These are phyloP conservation scores for Andrena flavipes DNA, from an alignment of 2,888 invertebrate genomes.

Conservation along the genomic window DNA sequence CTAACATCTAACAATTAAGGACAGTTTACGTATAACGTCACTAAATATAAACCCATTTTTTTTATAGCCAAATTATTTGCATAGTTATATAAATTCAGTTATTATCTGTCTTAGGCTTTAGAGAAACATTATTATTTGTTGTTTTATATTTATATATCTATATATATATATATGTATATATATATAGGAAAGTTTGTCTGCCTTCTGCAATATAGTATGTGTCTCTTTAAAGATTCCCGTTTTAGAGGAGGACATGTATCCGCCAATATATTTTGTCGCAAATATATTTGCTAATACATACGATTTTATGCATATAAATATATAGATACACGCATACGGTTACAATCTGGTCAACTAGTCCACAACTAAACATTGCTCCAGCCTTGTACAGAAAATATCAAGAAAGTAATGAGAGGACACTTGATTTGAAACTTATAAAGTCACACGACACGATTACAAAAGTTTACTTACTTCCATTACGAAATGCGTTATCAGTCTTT, in stretches of 20 bases:
- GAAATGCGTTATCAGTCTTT: constrained; percentile 54
- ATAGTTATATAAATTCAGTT: constrained; percentile 64
- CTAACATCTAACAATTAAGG: constrained; percentile 75
- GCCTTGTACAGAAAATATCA: constrained; percentile 8
- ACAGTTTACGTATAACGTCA: constrained; percentile 68
- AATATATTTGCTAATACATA: constrained; percentile 32
- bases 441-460: not conserved
- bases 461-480: constrained; percentile 22
- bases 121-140: constrained; percentile 56
- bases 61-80: constrained; percentile 60
- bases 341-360: constrained; percentile 28
- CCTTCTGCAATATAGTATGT: constrained; percentile 44
- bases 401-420: not conserved
- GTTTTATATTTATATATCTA: constrained; percentile 44
- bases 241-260: constrained; percentile 17
- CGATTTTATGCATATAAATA: constrained; percentile 43
- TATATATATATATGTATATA: constrained; percentile 37
- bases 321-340: constrained; percentile 27
- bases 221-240: constrained; percentile 29
- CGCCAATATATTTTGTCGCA: constrained; percentile 7
- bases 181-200: constrained; percentile 58
- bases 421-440: not conserved
- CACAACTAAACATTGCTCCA: constrained; percentile 18
- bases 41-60: constrained; percentile 67
- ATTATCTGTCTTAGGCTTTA: constrained; percentile 56